Evolutionary conservation across 2,797 vertebrate species (phyloP), one percentile per base, ranked within the genome.

Genomic region (Amazonetta brasiliensis): DNA sequence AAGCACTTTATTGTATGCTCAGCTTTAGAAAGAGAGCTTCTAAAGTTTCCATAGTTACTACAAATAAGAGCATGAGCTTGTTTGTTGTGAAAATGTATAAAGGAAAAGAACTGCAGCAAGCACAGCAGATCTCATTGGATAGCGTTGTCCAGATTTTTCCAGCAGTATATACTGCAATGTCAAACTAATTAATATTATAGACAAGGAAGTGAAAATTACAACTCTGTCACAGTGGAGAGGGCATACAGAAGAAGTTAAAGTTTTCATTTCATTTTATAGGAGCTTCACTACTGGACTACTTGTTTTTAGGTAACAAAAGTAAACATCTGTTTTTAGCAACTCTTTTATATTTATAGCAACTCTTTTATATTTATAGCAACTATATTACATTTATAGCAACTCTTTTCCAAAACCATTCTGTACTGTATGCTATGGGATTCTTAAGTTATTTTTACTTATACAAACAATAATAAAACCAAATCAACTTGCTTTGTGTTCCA

Each of bases 21-120:
- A 93, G 97, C 96, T 97, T 96, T 93, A 92, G 91, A 97, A 91
- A 97, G 82, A 58, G 90, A 68, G 94, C 97, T 98, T 98, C 97
- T 97, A 87, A 96, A 76, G 98, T 98, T 98, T 97, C 98, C 98
- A 98, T 98, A 97, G 98, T 76, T 94, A 98, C 98, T 41, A 88
- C 97, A 97, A 96, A 97, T 94, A 96, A 92, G 94, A 97, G 97
- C 94, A 84, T 79, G 95, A 98, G 97, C 86, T 96, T 94, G 96
- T 95, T 96, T 95, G 97, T 97, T 95, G 95, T 97, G 92, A 96
- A 97, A 97, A 92, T 80, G 90, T 94, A 96, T 74, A 89, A 80
- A 97, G 94, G 85, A 78, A 92, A 89, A 85, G 90, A 92, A 95
- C 93, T 52, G 68, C 78, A 68, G 93, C 58, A 37, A 77, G 44